Evolutionary conservation across 2,888 invertebrate genomes (phyloP).

Genomic region (Drosophila gaucha): DNA sequence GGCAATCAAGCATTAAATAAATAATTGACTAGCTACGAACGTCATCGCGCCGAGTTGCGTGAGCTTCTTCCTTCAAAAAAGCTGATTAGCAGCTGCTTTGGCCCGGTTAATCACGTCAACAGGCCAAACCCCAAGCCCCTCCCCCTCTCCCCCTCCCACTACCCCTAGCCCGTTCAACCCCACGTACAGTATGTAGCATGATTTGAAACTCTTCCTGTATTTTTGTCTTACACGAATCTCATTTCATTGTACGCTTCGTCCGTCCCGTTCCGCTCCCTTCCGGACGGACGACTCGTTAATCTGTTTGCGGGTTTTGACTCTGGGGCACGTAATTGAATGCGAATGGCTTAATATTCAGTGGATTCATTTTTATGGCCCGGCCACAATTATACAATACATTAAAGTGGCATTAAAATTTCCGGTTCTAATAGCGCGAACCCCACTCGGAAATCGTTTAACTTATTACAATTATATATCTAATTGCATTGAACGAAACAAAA

Average conservation of each 20-base stretch:
- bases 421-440: constrained; percentile 39
- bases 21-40: constrained; percentile 48
- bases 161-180: constrained; percentile 16
- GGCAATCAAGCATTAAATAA: constrained; percentile 56
- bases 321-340: constrained; percentile 73
- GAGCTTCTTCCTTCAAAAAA: constrained; percentile 43
- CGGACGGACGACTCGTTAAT: constrained; percentile 3
- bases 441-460: constrained; percentile 15
- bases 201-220: constrained; percentile 59
- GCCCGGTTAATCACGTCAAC: constrained; percentile 42
- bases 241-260: constrained; percentile 7
- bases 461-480: constrained; percentile 44
- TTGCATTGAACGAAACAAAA: constrained; percentile 13
- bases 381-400: constrained; percentile 66
- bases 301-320: constrained; percentile 24
- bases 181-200: too few relatives aligned
- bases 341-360: constrained; percentile 68
- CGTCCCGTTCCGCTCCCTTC: neutral
- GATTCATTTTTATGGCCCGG: constrained; percentile 61
- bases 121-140: neutral
- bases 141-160: neutral
- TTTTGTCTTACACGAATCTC: constrained; percentile 59
- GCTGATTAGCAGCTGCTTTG: constrained; percentile 46
- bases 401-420: constrained; percentile 65
- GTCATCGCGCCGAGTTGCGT: constrained; percentile 52